Evolutionary conservation across 2,797 vertebrate species (phyloP).

Genomic region (Phyllotis vaccarum): DNA sequence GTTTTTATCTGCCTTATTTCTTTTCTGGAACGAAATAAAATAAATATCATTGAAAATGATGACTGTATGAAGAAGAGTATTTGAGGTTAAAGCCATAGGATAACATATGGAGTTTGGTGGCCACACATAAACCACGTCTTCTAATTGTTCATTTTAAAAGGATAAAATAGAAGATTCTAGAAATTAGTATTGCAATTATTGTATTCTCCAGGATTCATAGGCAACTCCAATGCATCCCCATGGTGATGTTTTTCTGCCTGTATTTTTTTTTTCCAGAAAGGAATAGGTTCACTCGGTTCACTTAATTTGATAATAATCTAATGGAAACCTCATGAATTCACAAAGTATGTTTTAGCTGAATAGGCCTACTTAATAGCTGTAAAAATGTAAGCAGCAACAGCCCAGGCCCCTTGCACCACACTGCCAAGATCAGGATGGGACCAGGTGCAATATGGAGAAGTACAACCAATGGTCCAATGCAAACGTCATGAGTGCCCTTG

Average conservation of each 20-base stretch:
- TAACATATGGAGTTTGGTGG: slow-evolving; percentile 41
- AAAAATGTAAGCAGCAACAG: background rate
- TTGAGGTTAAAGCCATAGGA: background rate
- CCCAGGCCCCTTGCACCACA: rapidly evolving
- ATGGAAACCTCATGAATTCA: background rate
- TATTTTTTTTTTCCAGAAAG: too few species aligned
- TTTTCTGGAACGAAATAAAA: background rate
- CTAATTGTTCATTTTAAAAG: slow-evolving; percentile 27
- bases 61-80: background rate
- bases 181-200: slow-evolving; percentile 30
- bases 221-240: background rate
- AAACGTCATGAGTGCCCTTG: background rate
- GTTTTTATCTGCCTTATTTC: background rate
- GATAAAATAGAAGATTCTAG: background rate
- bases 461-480: background rate
- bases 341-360: background rate
- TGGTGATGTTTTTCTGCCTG: background rate
- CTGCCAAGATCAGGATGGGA: background rate
- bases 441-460: rapidly evolving
- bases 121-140: background rate
- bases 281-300: background rate
- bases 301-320: background rate
- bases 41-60: background rate
- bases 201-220: background rate
- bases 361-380: background rate